Evolutionary conservation across 1,140 invertebrate species (phyloP), one percentile per base, ranked within the genome.

Genomic region (Megalopta genalis): DNA sequence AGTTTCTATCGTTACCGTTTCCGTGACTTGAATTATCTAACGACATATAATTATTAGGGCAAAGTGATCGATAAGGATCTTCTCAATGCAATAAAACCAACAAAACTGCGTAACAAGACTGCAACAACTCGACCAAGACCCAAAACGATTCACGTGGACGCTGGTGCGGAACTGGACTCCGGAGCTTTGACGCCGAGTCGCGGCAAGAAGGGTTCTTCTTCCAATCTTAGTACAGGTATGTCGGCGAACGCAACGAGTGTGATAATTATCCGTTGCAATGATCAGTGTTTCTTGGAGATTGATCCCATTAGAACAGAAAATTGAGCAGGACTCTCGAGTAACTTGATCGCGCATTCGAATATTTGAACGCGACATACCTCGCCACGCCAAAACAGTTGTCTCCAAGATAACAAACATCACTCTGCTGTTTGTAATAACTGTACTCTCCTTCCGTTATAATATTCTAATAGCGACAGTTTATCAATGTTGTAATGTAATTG

Each of bases 111-210:
- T 82, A 93, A 93, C 75, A 95, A 95, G 90, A 94, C 90, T 78
- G 83, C 91, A 81, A 89, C 93, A 77, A 90, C 90, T 87, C 94
- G 96, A 71, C 96, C 96, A 66, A 93, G 97, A 49, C 97, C 97
- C 54, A 97, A 97, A 93, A 97, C 97, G 21, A 98, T 98, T 80
- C 97, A 97, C 87, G 97, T 97, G 66, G 97, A 97, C n/a, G 95
- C 95, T 86, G 95, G 95, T 77, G 93, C 96, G n/a, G 95, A 96
- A 83, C 94, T 96, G 83, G 95, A 95, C 76, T 96, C 96, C 82
- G 96, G 96, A 81, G 95, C 95, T 87, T 94, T 96, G 81, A 95
- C 96, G 78, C 95, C 95, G 82, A 95, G 95, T 93, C 93, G 95
- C 78, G 95, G 95, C 62, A 96, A 97, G 89, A 97, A 97, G 88